A percentile compares a stretch with the other conserved stretches of the same genome.
phyloP scores from a whole-genome alignment of 2,888 invertebrate species.

The Adelphocoris suturalis region DNA sequence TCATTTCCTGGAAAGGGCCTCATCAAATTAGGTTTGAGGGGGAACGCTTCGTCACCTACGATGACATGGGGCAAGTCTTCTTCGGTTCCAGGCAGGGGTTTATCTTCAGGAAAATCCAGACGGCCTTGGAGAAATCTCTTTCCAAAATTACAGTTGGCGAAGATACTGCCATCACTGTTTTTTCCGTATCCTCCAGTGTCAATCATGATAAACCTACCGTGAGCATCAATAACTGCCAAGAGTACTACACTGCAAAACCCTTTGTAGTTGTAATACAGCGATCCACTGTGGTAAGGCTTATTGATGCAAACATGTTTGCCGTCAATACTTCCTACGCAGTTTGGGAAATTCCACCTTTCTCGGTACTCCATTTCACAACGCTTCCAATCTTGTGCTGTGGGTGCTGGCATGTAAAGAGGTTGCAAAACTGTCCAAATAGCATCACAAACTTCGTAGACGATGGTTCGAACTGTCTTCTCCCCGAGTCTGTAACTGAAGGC shows the following conservation, averaged over 20 bases:
- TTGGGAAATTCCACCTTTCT: conserved; percentile 45
- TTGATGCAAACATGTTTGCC: background rate
- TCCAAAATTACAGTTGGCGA: background rate
- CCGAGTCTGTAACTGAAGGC: conserved; percentile 5
- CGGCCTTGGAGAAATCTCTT: conserved; percentile 56
- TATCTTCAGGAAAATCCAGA: conserved; percentile 75
- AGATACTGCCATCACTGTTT: conserved; percentile 7
- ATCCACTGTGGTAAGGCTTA: background rate
- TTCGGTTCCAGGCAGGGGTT: conserved; percentile 75
- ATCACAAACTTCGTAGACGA: background rate
- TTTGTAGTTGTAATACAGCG: conserved; percentile 35
- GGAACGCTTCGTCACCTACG: conserved; percentile 77
- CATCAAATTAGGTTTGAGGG: conserved; percentile 74
- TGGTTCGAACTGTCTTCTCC: background rate
- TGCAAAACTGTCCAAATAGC: background rate
- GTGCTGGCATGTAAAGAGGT: conserved; percentile 13
- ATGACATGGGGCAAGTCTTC: conserved; percentile 74
- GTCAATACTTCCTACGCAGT: conserved; percentile 13
- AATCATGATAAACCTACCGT: background rate
- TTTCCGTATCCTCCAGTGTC: conserved; percentile 73
- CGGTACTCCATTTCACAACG: background rate
- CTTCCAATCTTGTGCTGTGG: background rate
- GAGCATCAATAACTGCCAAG: background rate
- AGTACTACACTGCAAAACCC: background rate
- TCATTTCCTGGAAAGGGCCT: conserved; percentile 75